Base-by-base conservation (phyloP, 2,113 vertebrate genomes). In the Triplophysa dalaica region DNA sequence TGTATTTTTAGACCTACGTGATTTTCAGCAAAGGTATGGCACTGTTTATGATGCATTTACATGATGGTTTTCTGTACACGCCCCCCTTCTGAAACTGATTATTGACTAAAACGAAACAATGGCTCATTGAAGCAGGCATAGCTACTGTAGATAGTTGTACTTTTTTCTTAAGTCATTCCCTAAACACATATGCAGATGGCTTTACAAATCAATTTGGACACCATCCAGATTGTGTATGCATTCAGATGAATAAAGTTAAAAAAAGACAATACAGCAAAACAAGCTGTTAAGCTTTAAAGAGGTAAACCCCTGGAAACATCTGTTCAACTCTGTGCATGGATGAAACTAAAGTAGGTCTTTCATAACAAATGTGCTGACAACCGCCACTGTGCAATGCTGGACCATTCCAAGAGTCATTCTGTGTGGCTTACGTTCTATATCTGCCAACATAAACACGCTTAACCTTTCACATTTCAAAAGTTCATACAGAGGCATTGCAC, bases 111-210 rank as follows among this genome's bases (percentile, higher is more conserved):
- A 90, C 88, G 85, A 89, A 70, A 87, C 88, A 80, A 90, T 88
- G 89, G 89, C 89, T 91, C 90, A 87, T 89, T 86, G 90, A 86
- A 91, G 90, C 92, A 92, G 91, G 91, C 92, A 91, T 43, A 89
- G 90, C 90, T 92, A 38, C 33, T 38, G 33, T 38, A 91, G 90
- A 91, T 89, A 87, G 88, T 67, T 78, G n/a, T 58, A 58, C 54
- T 29, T 67, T 88, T 77, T 89, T 90, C 81, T 89, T 86, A 50
- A 26, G 79, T 88, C 91, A 92, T 93, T 93, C 89, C 88, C 88
- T 91, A 91, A 75, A 90, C 78, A 89, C 87, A 90, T 85, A 91
- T 85, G 87, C 89, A 88, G 83, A 88, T 87, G 79, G 78, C 87
- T 75, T 88, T 85, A 89, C 80, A 89, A 90, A 88, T 89, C 86